phyloP scores from a whole-genome alignment of 30 jellyfish, hydroid and myxozoan genomes.

The Aurelia sp. region DNA sequence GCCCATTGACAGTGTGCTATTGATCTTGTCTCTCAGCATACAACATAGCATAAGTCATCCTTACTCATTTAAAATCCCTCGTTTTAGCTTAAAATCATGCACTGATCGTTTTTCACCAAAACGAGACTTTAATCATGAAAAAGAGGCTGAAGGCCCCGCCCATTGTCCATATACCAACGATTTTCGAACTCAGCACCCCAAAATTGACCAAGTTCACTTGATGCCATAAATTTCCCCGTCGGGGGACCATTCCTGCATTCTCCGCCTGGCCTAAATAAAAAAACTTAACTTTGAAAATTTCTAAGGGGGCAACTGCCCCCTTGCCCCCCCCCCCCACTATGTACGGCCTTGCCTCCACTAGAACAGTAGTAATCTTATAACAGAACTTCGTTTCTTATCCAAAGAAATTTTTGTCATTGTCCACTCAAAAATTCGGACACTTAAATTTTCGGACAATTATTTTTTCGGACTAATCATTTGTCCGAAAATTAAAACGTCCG shows the following conservation, averaged over 20 bases:
- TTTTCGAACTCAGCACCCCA: background rate
- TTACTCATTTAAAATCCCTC: background rate
- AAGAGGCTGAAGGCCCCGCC: conserved; percentile 43
- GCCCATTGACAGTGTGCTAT: conserved; percentile 4
- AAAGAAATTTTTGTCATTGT: too few relatives aligned
- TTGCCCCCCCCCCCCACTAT: too few relatives aligned
- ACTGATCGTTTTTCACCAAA: conserved; percentile 15
- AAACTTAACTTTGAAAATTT: too few relatives aligned
- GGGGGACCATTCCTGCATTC: conserved; percentile 3
- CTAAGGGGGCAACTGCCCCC: too few relatives aligned
- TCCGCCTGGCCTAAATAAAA: conserved; percentile 44
- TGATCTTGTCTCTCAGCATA: background rate
- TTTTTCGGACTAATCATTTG: too few relatives aligned
- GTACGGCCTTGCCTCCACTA: too few relatives aligned
- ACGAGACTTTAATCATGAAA: conserved; percentile 22
- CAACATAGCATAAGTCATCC: conserved; percentile 2
- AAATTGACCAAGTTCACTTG: conserved; percentile 3
- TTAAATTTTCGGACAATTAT: too few relatives aligned
- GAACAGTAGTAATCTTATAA: too few relatives aligned
- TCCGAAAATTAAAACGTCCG: too few relatives aligned
- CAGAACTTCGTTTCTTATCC: too few relatives aligned
- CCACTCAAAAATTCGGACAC: too few relatives aligned
- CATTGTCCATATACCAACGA: conserved; percentile 17
- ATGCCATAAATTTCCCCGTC: conserved; percentile 17
- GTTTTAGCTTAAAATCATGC: background rate